These are phyloP conservation scores for Homarus gammarus DNA, from an alignment of 2,888 invertebrate species.

Conservation along the genomic window DNA sequence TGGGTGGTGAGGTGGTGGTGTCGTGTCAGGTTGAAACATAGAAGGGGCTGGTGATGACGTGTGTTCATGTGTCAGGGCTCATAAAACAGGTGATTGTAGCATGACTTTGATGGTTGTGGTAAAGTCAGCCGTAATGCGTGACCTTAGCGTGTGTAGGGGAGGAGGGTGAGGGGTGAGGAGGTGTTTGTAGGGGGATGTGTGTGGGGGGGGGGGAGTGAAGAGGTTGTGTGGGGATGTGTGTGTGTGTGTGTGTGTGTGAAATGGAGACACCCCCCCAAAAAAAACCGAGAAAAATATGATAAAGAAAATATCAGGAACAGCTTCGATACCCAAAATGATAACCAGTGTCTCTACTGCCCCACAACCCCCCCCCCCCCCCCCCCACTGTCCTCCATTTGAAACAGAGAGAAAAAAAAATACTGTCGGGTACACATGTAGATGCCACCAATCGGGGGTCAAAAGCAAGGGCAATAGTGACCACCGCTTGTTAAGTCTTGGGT, in stretches of 20 bases:
- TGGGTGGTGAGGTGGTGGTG: neutral
- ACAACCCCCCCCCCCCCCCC: too few relatives aligned
- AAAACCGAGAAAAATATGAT: too few relatives aligned
- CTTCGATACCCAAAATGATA: too few relatives aligned
- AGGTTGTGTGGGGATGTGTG: slow-evolving; percentile 17
- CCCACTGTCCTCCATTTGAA: too few relatives aligned
- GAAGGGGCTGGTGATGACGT: neutral
- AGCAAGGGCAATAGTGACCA: too few relatives aligned
- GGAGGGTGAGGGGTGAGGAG: too few relatives aligned
- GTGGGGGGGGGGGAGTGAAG: neutral
- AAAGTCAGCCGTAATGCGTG: neutral
- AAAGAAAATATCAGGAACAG: too few relatives aligned
- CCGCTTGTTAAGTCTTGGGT: neutral
- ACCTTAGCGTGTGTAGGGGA: neutral
- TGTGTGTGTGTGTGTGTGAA: slow-evolving; percentile 20
- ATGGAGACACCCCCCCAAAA: too few relatives aligned
- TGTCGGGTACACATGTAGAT: too few relatives aligned
- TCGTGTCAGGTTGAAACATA: neutral
- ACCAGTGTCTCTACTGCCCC: too few relatives aligned
- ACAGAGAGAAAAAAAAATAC: too few relatives aligned
- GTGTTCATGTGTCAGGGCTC: neutral
- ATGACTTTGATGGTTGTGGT: neutral
- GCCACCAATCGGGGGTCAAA: too few relatives aligned
- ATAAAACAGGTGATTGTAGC: neutral
- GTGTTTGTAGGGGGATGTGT: neutral